These are phyloP conservation scores for Galaxea fascicularis DNA, from an alignment of 92 coral and sea anemone genomes.

Conservation along the genomic window DNA sequence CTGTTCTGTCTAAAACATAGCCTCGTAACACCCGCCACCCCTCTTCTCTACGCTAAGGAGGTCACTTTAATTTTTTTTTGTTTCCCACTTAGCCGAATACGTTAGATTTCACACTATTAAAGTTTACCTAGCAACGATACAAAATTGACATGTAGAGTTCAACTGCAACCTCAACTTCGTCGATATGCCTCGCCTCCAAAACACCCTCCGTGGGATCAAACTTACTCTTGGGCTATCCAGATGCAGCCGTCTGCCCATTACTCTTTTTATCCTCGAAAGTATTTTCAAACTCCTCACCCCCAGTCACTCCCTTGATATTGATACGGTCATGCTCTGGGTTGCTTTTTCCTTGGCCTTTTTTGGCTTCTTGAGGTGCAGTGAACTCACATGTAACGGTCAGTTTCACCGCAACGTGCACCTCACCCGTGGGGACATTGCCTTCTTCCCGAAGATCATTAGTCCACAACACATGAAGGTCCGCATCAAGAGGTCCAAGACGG, in stretches of 20 bases:
- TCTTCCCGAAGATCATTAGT: conserved; percentile 13
- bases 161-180: conserved; percentile 17
- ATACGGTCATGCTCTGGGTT: conserved; percentile 33
- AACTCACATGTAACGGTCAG: conserved; percentile 1
- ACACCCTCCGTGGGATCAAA: conserved; percentile 26
- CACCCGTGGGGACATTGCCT: not conserved
- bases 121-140: conserved; percentile 28
- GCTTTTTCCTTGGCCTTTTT: conserved; percentile 37
- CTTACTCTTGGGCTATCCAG: not conserved
- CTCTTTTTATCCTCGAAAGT: not conserved
- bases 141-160: conserved; percentile 10
- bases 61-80: conserved; percentile 28
- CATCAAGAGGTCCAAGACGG: conserved; percentile 21
- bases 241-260: conserved; percentile 20
- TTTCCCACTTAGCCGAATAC: not conserved
- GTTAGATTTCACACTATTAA: conserved; percentile 23
- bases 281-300: not conserved
- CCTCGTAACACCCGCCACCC: not conserved
- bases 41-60: conserved; percentile 26
- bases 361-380: conserved; percentile 31
- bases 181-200: not conserved
- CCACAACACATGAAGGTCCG: conserved; percentile 16
- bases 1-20: conserved; percentile 5
- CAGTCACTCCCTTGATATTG: not conserved
- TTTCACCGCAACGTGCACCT: conserved; percentile 25